Evolutionary conservation across 2,113 vertebrate genomes (phyloP).

Genomic region (Cairina moschata): DNA sequence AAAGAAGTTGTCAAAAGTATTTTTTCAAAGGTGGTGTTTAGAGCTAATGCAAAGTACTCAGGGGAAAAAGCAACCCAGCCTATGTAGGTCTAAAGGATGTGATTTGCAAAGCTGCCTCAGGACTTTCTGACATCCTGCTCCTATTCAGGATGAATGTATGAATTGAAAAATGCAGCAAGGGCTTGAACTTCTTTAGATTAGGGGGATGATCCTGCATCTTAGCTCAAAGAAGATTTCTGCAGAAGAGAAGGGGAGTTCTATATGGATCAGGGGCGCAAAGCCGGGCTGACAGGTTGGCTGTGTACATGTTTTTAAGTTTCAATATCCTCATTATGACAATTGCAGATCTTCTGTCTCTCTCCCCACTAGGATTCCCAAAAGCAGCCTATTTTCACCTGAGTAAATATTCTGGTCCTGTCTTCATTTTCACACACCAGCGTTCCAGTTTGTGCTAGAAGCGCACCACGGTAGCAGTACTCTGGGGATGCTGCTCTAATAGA

Average conservation of each 20-base stretch:
- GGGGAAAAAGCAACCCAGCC: constrained; percentile 40
- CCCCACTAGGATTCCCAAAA: background rate
- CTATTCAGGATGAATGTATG: background rate
- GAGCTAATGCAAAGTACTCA: background rate
- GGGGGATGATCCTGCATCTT: background rate
- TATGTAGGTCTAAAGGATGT: background rate
- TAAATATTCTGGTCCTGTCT: constrained; percentile 54
- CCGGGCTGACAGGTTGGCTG: background rate
- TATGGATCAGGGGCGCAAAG: background rate
- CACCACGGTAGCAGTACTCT: constrained; percentile 30
- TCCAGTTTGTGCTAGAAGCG: constrained; percentile 1
- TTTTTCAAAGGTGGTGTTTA: constrained; percentile 17
- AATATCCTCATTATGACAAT: background rate
- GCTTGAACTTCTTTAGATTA: constrained; percentile 45
- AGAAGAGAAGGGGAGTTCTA: background rate
- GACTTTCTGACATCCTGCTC: constrained; percentile 14
- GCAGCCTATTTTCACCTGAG: constrained; percentile 24
- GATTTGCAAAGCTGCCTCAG: background rate
- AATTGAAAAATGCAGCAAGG: constrained; percentile 10
- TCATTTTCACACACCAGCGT: background rate
- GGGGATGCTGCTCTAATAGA: constrained; percentile 58
- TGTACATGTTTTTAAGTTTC: background rate
- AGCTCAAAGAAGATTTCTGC: background rate
- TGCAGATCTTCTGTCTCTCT: background rate
- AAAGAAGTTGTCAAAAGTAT: constrained; percentile 35